These are phyloP conservation scores for Tetanocera ferruginea DNA, from an alignment of 2,888 invertebrate genomes.

Conservation along the genomic window DNA sequence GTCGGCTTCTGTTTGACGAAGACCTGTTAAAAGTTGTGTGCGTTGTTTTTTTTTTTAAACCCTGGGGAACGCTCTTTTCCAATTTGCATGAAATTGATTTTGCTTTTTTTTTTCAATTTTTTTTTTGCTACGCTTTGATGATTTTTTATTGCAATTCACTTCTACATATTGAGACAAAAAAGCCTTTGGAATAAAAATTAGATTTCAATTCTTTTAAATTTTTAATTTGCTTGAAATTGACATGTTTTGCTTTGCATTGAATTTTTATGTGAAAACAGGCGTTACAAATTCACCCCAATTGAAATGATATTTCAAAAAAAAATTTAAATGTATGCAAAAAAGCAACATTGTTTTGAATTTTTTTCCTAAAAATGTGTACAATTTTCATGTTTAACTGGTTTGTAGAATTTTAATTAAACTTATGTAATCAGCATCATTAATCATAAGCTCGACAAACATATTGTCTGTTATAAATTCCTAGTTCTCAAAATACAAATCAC, in stretches of 20 bases:
- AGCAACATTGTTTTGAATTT: conserved; percentile 14
- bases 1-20: background rate
- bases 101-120: conserved; percentile 43
- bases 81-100: conserved; percentile 60
- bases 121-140: conserved; percentile 40
- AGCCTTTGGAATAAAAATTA: background rate
- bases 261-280: background rate
- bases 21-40: background rate
- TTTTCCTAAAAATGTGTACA: too few species aligned
- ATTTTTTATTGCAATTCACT: conserved; percentile 40
- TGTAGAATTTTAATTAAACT: background rate
- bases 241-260: background rate
- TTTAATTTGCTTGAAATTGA: conserved; percentile 33
- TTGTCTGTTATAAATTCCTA: background rate
- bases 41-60: background rate
- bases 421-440: background rate
- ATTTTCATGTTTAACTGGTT: background rate
- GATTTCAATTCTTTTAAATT: conserved; percentile 27
- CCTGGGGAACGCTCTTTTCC: conserved; percentile 41
- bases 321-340: too few species aligned
- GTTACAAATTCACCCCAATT: background rate
- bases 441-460: conserved; percentile 4
- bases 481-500: background rate
- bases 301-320: background rate
- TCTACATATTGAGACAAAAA: background rate